phyloP scores from a whole-genome alignment of 1,140 invertebrate species.

The roundworm (Caenorhabditis elegans) region WBcel235 BX284605.5:12604001-12604500 shows the following conservation, averaged over 20 bases:
- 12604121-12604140: conserved; percentile 71
- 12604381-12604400: conserved; percentile 69
- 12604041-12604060: too few relatives aligned
- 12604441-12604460: conserved; percentile 19
- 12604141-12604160: conserved; percentile 72
- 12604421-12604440: conserved; percentile 26
- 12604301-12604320: conserved; percentile 77
- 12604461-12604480: background rate
- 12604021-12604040: too few relatives aligned
- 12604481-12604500: background rate
- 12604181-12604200: conserved; percentile 72
- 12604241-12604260: conserved; percentile 77
- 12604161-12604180: conserved; percentile 71
- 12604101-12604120: conserved; percentile 70
- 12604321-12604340: conserved; percentile 76
- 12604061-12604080: too few relatives aligned
- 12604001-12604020: too few relatives aligned
- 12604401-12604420: conserved; percentile 69
- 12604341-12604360: conserved; percentile 79
- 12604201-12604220: conserved; percentile 72
- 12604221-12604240: conserved; percentile 78
- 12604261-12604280: conserved; percentile 73
- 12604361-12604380: conserved; percentile 73
- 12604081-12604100: background rate
- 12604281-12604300: conserved; percentile 77